phyloP scores from a whole-genome alignment of 2,888 invertebrate genomes.

The Drosophila seclusa region DNA sequence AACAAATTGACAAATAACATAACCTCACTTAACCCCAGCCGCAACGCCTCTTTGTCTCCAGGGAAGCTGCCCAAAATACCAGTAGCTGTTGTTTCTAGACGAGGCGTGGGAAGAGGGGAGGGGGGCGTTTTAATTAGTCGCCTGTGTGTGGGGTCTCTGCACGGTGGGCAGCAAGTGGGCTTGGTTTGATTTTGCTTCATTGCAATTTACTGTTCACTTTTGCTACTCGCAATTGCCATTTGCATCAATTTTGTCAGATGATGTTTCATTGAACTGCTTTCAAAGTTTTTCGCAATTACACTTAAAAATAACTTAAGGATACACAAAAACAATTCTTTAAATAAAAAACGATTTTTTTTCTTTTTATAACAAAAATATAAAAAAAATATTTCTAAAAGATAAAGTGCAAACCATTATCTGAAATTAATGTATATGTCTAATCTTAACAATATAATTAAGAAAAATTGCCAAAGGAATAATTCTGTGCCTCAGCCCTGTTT shows the following conservation, averaged over 20 bases:
- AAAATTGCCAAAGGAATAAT: too few species aligned
- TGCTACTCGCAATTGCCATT: background rate
- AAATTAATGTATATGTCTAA: too few species aligned
- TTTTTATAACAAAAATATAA: background rate
- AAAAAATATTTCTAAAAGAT: background rate
- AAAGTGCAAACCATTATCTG: too few species aligned
- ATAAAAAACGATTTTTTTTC: background rate
- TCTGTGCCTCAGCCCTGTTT: background rate
- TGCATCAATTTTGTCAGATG: background rate
- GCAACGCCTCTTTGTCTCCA: constrained; percentile 71
- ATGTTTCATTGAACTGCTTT: background rate
- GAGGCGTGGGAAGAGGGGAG: background rate
- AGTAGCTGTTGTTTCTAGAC: constrained; percentile 52
- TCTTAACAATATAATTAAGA: too few species aligned
- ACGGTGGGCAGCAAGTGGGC: constrained; percentile 28
- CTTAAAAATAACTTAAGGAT: background rate
- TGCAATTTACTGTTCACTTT: background rate
- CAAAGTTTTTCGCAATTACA: background rate
- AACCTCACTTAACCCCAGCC: constrained; percentile 77
- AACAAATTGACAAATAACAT: constrained; percentile 82
- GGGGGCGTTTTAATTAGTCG: constrained; percentile 68
- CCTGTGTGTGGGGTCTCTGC: constrained; percentile 56
- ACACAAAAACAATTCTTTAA: background rate
- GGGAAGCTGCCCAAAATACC: constrained; percentile 51
- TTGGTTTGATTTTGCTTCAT: background rate